These are phyloP conservation scores for Caenorhabditis virilis DNA, from an alignment of 2,888 invertebrate species.

Conservation along the genomic window DNA sequence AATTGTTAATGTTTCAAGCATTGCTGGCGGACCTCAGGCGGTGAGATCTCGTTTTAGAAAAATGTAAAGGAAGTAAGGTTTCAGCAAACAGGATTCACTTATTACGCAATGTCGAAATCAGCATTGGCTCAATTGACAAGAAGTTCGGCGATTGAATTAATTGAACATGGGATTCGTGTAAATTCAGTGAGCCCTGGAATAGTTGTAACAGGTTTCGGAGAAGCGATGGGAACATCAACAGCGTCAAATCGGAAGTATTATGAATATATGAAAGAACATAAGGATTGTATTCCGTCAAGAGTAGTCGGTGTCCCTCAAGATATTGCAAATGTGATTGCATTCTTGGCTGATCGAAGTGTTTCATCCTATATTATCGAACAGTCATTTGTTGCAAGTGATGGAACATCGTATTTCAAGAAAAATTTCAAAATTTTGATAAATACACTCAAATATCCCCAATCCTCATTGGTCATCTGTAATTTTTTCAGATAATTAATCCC, in stretches of 20 bases:
- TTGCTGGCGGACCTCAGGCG: slow-evolving; percentile 12
- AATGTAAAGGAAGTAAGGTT: neutral
- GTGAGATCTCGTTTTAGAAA: slow-evolving; percentile 1
- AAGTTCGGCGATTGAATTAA: slow-evolving; percentile 10
- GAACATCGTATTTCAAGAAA: no score
- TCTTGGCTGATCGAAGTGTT: slow-evolving; percentile 38
- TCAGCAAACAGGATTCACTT: slow-evolving; percentile 6
- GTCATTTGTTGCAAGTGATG: no score
- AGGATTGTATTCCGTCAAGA: slow-evolving; percentile 23
- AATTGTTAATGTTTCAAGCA: slow-evolving; percentile 32
- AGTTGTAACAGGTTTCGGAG: slow-evolving; percentile 11
- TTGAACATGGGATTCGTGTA: slow-evolving; percentile 8
- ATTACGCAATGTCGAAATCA: slow-evolving; percentile 25
- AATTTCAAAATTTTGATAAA: no score
- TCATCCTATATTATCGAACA: no score
- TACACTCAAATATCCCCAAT: no score
- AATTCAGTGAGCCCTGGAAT: slow-evolving; percentile 22
- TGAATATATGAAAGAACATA: neutral
- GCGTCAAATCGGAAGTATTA: neutral
- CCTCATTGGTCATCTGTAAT: no score
- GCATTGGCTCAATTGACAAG: slow-evolving; percentile 26
- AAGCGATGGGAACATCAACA: slow-evolving; percentile 12
- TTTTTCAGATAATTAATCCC: no score
- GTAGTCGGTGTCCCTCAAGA: slow-evolving; percentile 17
- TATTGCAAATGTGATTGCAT: slow-evolving; percentile 29